Conservation (phyloP, 37 sponge, comb jelly and placozoan species). For the Chondrosia reniformis region DNA sequence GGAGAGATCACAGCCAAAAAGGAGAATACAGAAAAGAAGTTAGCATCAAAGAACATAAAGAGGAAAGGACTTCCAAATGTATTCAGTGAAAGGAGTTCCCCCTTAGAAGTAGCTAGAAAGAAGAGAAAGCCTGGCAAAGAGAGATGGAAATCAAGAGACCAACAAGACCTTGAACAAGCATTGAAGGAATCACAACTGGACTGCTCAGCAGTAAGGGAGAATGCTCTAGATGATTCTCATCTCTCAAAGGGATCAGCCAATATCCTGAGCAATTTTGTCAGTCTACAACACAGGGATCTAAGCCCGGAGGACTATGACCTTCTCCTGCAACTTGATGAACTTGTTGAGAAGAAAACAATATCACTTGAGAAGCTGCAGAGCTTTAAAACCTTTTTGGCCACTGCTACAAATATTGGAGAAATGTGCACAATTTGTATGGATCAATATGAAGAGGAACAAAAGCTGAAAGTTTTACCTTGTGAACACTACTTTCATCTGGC, state of each 20-base stretch:
- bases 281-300: slow-evolving; percentile 9
- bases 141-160: background rate
- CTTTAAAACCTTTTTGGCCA: background rate
- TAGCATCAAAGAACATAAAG: background rate
- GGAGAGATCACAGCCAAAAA: slow-evolving; percentile 1
- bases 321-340: slow-evolving; percentile 21
- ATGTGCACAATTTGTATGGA: slow-evolving; percentile 9
- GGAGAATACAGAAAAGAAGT: background rate
- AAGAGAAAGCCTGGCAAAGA: background rate
- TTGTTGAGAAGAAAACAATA: slow-evolving; percentile 22
- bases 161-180: background rate
- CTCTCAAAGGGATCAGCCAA: background rate
- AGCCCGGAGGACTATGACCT: slow-evolving; percentile 32
- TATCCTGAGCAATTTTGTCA: background rate
- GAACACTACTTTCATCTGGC: slow-evolving; percentile 2
- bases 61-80: slow-evolving; percentile 3
- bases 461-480: background rate
- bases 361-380: background rate
- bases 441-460: background rate
- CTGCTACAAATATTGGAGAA: background rate
- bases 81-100: background rate
- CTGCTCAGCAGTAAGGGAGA: background rate
- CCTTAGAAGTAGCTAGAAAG: background rate
- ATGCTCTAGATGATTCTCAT: background rate
- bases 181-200: background rate